Evolutionary conservation across 2,797 vertebrate genomes (phyloP).

Genomic region (Anableps anableps): DNA sequence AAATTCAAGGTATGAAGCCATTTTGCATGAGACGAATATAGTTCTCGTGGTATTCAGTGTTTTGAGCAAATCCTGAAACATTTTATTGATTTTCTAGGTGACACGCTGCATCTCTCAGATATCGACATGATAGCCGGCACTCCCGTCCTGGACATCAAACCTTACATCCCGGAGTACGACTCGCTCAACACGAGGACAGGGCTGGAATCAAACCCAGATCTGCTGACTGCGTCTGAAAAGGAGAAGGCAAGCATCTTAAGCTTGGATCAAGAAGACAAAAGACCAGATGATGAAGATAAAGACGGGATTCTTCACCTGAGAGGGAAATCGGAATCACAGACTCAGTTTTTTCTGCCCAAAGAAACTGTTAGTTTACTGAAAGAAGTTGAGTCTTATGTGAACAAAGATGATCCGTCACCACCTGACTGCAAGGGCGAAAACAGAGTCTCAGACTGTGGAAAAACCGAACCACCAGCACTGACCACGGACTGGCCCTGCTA

Average conservation of each 20-base stretch:
- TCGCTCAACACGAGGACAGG: slow-evolving; percentile 68
- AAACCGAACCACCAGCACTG: slow-evolving; percentile 14
- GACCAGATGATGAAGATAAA: not conserved
- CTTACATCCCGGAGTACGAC: slow-evolving; percentile 91
- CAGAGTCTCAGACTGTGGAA: slow-evolving; percentile 3
- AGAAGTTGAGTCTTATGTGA: slow-evolving; percentile 65
- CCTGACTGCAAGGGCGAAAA: slow-evolving; percentile 14
- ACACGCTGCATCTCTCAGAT: slow-evolving; percentile 85
- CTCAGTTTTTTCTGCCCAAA: slow-evolving; percentile 25
- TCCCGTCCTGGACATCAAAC: slow-evolving; percentile 90
- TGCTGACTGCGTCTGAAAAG: slow-evolving; percentile 10
- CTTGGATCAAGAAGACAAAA: slow-evolving; percentile 4
- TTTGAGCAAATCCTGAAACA: not conserved
- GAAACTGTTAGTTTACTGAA: slow-evolving; percentile 52
- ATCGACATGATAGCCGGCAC: slow-evolving; percentile 91
- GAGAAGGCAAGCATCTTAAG: slow-evolving; percentile 15
- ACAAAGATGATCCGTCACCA: slow-evolving; percentile 37
- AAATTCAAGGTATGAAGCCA: slow-evolving; percentile 79
- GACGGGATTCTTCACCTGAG: not conserved
- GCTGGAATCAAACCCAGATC: slow-evolving; percentile 17
- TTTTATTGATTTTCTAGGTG: slow-evolving; percentile 74
- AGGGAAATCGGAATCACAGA: slow-evolving; percentile 21
- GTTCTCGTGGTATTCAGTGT: not conserved
- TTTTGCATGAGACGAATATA: not conserved
- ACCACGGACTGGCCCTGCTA: slow-evolving; percentile 39